Base-by-base conservation (phyloP, 2,888 invertebrate genomes). In the Ischnura elegans region DNA sequence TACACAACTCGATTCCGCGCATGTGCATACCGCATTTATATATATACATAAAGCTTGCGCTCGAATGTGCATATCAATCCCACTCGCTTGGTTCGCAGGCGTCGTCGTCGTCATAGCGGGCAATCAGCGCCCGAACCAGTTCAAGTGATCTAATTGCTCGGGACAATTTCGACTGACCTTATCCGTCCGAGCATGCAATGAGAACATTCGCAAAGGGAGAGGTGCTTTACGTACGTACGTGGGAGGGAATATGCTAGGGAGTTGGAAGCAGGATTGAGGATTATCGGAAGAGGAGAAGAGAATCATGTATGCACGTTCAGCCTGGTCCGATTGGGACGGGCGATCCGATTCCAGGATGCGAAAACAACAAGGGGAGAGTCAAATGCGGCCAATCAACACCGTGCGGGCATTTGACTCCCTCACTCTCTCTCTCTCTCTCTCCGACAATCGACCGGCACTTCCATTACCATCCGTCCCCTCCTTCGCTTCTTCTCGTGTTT, bases 101-200 rank as follows among this genome's bases (percentile, higher is more conserved):
- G 13, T 29, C 29, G 29, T 2, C 2, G 29, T 76, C 76, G 13
- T 36, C 36, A 36, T 29, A 29, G 76, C 29, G 25, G 25, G 76
- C 76, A 76, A 76, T 76, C 76, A 76, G 5, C 29, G 5, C 36
- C 0, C 29, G 36, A 36, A 36, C 25, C 76, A 76, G 36, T 76
- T 76, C 29, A 36, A 76, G 76, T 76, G 76, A 76, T 76, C 76
- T 76, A 76, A 76, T 76, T 76, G 76, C 76, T 76, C 76, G 29
- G 29, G 76, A 76, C 76, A 6, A 76, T 76, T 36, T 76, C 76
- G 76, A 76, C 21, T n/a, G 36, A 3, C 51, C 61, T 0, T 25
- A 29, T n/a, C 76, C 76, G 76, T 25, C 61, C 61, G 25, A 6
- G 25, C 21, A 61, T 21, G 76, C 76, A 76, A 36, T 76, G 29